Evolutionary conservation across 2,113 vertebrate species (phyloP).

Genomic region (Crypturellus undulatus): DNA sequence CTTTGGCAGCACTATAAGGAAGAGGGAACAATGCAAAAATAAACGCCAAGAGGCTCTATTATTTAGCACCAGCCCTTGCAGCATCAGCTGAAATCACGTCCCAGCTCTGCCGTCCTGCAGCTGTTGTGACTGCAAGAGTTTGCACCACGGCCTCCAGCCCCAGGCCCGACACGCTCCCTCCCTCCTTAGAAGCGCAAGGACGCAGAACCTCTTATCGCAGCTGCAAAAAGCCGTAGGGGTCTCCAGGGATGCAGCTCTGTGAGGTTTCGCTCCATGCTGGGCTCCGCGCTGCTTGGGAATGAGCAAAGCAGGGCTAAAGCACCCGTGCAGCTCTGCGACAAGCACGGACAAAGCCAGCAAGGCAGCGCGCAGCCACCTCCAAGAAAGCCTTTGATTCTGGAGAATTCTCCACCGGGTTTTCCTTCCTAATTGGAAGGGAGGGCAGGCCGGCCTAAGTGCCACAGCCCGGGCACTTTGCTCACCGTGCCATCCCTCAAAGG

Average conservation of each 20-base stretch:
- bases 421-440: neutral
- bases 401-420: accelerated
- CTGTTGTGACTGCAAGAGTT: neutral
- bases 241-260: too few relatives aligned
- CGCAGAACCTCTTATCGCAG: too few relatives aligned
- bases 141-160: neutral
- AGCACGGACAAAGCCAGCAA: neutral
- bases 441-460: neutral
- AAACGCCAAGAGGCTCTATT: slow-evolving; percentile 3
- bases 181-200: neutral
- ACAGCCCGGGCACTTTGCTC: neutral
- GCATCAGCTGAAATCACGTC: neutral
- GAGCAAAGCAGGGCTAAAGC: neutral
- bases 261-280: neutral
- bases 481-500: neutral
- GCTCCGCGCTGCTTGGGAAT: neutral
- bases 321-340: neutral
- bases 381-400: neutral
- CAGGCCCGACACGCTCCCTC: accelerated
- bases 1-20: slow-evolving; percentile 52
- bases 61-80: neutral
- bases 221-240: too few relatives aligned
- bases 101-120: accelerated
- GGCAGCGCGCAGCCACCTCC: neutral
- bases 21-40: slow-evolving; percentile 47